phyloP scores from a whole-genome alignment of 2,797 vertebrate genomes.

The Scomberomorus guttatus region DNA sequence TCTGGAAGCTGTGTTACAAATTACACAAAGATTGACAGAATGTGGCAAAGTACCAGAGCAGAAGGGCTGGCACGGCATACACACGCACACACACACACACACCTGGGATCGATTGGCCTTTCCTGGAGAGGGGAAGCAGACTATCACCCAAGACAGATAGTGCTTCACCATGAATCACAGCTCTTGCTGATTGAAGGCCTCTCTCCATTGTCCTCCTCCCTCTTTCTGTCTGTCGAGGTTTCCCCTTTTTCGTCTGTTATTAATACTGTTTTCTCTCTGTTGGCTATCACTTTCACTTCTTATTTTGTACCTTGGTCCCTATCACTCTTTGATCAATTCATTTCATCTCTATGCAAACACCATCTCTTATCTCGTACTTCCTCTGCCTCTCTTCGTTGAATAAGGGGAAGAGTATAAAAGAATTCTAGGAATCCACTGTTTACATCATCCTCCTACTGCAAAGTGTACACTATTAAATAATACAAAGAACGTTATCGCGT shows the following conservation, averaged over 20 bases:
- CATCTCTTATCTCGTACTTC: constrained; percentile 6
- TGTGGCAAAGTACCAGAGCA: constrained; percentile 33
- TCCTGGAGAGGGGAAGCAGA: constrained; percentile 68
- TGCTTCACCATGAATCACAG: constrained; percentile 62
- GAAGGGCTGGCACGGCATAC: constrained; percentile 24
- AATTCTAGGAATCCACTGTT: constrained; percentile 62
- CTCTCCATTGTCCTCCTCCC: constrained; percentile 28
- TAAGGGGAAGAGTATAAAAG: constrained; percentile 35
- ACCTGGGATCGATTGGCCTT: constrained; percentile 71
- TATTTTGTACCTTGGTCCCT: constrained; percentile 27
- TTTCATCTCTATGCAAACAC: constrained; percentile 53
- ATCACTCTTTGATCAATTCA: constrained; percentile 51
- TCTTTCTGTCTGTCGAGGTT: constrained; percentile 41
- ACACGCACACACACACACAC: constrained; percentile 35
- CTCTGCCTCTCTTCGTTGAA: constrained; percentile 25
- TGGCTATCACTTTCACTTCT: constrained; percentile 30
- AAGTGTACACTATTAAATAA: constrained; percentile 77
- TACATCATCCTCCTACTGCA: constrained; percentile 42
- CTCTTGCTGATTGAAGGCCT: constrained; percentile 57
- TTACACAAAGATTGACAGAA: constrained; percentile 39
- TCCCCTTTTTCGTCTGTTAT: constrained; percentile 37
- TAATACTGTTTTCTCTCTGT: constrained; percentile 42
- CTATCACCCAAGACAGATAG: constrained; percentile 68
- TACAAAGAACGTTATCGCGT: constrained; percentile 61
- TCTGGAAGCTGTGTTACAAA: constrained; percentile 17